phyloP scores from a whole-genome alignment of 2,113 vertebrate species.

The Anoura caudifer region DNA sequence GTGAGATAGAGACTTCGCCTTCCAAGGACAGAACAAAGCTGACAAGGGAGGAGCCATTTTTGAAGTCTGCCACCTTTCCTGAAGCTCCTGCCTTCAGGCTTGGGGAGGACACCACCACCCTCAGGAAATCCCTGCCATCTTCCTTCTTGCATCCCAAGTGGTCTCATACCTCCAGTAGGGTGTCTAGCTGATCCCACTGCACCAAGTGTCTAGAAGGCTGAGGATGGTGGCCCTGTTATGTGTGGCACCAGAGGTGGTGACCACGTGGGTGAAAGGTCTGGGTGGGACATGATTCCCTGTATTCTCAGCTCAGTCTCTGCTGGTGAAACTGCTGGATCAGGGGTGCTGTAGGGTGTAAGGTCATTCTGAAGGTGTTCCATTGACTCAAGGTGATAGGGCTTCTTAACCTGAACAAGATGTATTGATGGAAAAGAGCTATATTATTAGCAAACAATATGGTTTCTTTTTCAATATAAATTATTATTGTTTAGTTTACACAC shows the following conservation, averaged over 20 bases:
- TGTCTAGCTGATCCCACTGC: not conserved
- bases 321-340: not conserved
- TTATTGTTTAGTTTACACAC: too few species aligned
- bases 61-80: slow-evolving; percentile 1
- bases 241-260: not conserved
- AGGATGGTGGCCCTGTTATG: not conserved
- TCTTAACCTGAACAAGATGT: too few species aligned
- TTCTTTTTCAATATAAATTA: too few species aligned
- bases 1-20: slow-evolving; percentile 42
- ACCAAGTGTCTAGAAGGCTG: not conserved
- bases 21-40: slow-evolving; percentile 55
- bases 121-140: slow-evolving; percentile 46
- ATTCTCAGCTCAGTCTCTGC: not conserved
- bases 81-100: not conserved
- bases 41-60: slow-evolving; percentile 54
- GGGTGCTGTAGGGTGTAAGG: too few species aligned
- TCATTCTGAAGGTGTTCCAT: too few species aligned
- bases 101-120: slow-evolving; percentile 34
- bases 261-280: not conserved
- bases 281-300: not conserved
- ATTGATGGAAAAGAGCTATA: too few species aligned
- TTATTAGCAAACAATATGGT: too few species aligned
- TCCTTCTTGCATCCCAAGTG: slow-evolving; percentile 31
- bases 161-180: not conserved
- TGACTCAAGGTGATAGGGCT: too few species aligned